Conservation (phyloP, 1,140 invertebrate genomes). For the Lepidurus packardi region DNA sequence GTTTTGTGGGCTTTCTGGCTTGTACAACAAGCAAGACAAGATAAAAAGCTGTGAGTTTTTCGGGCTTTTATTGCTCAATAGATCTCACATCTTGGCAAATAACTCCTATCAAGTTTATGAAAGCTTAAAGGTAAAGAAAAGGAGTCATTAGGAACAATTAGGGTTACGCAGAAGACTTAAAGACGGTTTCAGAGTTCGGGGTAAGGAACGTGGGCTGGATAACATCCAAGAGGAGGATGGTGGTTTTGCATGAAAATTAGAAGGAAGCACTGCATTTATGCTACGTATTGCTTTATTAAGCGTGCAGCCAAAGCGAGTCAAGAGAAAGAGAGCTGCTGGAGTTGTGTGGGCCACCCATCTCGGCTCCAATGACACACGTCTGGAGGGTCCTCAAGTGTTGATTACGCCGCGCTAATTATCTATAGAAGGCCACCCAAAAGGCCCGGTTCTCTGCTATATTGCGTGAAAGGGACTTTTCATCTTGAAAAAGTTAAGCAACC, state of each 20-base stretch:
- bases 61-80: not conserved
- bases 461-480: not conserved
- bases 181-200: not conserved
- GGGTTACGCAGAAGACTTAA: not conserved
- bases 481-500: not conserved
- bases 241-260: not conserved
- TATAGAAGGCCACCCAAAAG: slow-evolving; percentile 18
- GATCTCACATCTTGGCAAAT: not conserved
- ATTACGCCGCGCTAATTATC: slow-evolving; percentile 21
- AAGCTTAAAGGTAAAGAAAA: not conserved
- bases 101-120: slow-evolving; percentile 11
- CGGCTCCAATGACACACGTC: slow-evolving; percentile 11
- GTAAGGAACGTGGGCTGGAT: not conserved
- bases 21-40: not conserved
- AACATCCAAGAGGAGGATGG: not conserved
- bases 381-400: slow-evolving; percentile 20
- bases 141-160: slow-evolving; percentile 10
- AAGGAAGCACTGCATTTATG: not conserved
- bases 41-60: not conserved
- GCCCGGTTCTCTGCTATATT: slow-evolving; percentile 1
- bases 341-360: slow-evolving; percentile 17
- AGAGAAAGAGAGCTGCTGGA: not conserved
- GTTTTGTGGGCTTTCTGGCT: not conserved
- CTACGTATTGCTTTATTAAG: not conserved
- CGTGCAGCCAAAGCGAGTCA: not conserved